phyloP scores from a whole-genome alignment of 2,888 invertebrate species.

The Anagyrus pseudococci region DNA sequence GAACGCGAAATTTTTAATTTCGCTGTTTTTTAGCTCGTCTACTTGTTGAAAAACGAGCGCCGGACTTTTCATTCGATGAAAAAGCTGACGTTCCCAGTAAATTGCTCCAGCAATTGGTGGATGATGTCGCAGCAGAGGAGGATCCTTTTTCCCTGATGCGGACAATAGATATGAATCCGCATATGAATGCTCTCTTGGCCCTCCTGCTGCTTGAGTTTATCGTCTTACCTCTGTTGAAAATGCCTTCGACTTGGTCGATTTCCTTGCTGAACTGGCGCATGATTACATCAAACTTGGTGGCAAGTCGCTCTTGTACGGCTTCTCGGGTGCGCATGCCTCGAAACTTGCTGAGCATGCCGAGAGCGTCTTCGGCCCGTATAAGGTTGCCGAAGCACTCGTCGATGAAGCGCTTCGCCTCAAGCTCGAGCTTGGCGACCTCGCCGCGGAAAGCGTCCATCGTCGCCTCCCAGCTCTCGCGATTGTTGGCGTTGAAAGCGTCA shows the following conservation, averaged over 20 bases:
- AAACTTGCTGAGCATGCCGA: slow-evolving; percentile 81
- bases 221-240: slow-evolving; percentile 70
- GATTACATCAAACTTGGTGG: slow-evolving; percentile 84
- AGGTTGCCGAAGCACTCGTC: slow-evolving; percentile 84
- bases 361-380: slow-evolving; percentile 81
- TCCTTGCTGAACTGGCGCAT: slow-evolving; percentile 87
- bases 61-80: slow-evolving; percentile 80
- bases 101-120: slow-evolving; percentile 85
- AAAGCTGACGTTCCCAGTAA: slow-evolving; percentile 83
- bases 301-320: slow-evolving; percentile 75
- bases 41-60: slow-evolving; percentile 80
- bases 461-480: slow-evolving; percentile 86
- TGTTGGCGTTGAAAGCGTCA: slow-evolving; percentile 80
- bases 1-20: slow-evolving; percentile 78
- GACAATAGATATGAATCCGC: too few relatives aligned
- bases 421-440: slow-evolving; percentile 77
- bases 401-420: slow-evolving; percentile 83
- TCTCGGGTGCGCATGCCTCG: slow-evolving; percentile 79
- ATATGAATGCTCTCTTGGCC: too few relatives aligned
- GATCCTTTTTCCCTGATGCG: slow-evolving; percentile 67
- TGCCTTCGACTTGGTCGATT: slow-evolving; percentile 74
- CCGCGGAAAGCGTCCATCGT: slow-evolving; percentile 79
- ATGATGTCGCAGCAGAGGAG: slow-evolving; percentile 77
- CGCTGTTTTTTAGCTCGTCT: slow-evolving; percentile 75
- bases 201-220: too few relatives aligned